Evolutionary conservation across 2,888 invertebrate species (phyloP).

Genomic region (Lingula anatina): DNA sequence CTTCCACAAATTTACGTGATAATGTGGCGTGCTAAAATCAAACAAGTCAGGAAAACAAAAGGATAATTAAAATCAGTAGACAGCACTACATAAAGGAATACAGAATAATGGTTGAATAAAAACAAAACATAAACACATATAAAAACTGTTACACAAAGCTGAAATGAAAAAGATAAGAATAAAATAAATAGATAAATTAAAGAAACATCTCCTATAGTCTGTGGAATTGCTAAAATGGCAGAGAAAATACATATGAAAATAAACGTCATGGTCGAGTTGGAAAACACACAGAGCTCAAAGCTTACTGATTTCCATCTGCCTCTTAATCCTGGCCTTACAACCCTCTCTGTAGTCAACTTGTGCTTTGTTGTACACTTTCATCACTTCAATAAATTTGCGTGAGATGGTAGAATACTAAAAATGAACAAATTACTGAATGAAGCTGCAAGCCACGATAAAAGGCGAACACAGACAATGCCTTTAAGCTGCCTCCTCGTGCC

Average conservation of each 20-base stretch:
- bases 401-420: constrained; percentile 50
- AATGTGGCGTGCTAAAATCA: constrained; percentile 83
- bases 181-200: background rate
- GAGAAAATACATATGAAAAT: background rate
- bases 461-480: too few species aligned
- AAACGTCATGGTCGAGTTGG: too few species aligned
- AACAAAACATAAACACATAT: constrained; percentile 7
- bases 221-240: background rate
- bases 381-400: constrained; percentile 51
- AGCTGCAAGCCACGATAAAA: too few species aligned
- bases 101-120: background rate
- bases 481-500: too few species aligned
- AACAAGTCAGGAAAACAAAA: constrained; percentile 26
- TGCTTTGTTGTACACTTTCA: constrained; percentile 49
- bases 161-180: constrained; percentile 1
- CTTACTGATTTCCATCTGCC: constrained; percentile 53
- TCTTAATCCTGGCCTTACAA: constrained; percentile 49
- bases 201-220: background rate
- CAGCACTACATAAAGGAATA: background rate
- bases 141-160: background rate
- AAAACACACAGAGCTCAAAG: background rate
- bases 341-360: constrained; percentile 51
- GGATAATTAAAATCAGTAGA: background rate
- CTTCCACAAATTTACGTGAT: constrained; percentile 98
- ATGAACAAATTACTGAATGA: constrained; percentile 16